Evolutionary conservation across 2,113 vertebrate genomes (phyloP).

Genomic region (Atrichornis clamosus): DNA sequence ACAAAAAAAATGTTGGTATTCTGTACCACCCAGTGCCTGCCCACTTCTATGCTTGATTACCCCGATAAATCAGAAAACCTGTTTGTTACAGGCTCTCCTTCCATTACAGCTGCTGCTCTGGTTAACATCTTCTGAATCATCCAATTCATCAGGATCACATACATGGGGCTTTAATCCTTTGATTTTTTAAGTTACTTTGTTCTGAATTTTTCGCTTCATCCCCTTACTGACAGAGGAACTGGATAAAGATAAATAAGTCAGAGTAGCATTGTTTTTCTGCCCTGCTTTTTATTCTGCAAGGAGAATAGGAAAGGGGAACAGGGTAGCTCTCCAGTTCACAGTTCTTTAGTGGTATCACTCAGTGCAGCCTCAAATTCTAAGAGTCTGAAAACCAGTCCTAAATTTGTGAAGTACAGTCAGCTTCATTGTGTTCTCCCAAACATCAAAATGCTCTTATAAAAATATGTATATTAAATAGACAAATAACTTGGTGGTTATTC

Average conservation of each 20-base stretch:
- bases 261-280: conserved; percentile 11
- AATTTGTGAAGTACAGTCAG: neutral
- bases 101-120: conserved; percentile 70
- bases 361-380: neutral
- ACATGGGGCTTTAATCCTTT: conserved; percentile 53
- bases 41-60: conserved; percentile 62
- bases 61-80: conserved; percentile 68
- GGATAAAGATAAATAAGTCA: conserved; percentile 57
- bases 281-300: conserved; percentile 26
- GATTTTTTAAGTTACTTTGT: conserved; percentile 65
- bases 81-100: conserved; percentile 62
- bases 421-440: neutral
- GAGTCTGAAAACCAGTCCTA: neutral
- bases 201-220: conserved; percentile 59
- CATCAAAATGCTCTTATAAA: neutral
- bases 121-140: conserved; percentile 68
- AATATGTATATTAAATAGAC: conserved; percentile 26
- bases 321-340: conserved; percentile 15
- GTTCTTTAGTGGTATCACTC: neutral
- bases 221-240: conserved; percentile 56
- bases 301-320: neutral
- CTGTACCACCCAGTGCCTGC: conserved; percentile 71
- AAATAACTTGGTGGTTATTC: neutral
- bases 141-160: conserved; percentile 67
- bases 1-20: conserved; percentile 41